phyloP scores from a whole-genome alignment of 92 coral and sea anemone genomes.

The Phymanthus crucifer region DNA sequence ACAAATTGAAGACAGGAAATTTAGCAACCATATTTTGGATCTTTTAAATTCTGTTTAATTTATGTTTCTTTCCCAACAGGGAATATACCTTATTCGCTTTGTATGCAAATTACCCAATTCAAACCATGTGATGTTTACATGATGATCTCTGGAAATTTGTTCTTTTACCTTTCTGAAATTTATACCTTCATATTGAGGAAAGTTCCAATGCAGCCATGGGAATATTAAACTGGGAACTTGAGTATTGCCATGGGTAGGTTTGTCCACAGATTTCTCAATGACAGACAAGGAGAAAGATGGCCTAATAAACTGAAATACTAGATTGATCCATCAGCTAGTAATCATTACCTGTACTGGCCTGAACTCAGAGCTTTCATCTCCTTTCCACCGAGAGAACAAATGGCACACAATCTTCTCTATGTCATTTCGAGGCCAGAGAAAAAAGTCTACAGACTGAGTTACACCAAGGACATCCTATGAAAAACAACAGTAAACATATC shows the following conservation, averaged over 20 bases:
- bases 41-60: neutral
- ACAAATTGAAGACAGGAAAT: neutral
- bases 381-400: conserved; percentile 96
- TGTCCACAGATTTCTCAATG: too few species aligned
- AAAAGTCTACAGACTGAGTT: conserved; percentile 84
- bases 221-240: too few species aligned
- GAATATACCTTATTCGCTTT: too few species aligned
- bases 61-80: neutral
- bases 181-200: too few species aligned
- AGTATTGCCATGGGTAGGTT: too few species aligned
- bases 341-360: conserved; percentile 70
- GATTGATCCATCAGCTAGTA: neutral
- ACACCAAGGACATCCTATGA: conserved; percentile 82
- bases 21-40: neutral
- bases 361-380: conserved; percentile 69
- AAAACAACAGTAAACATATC: neutral
- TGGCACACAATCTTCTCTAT: conserved; percentile 83
- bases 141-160: too few species aligned
- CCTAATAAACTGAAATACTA: neutral
- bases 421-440: conserved; percentile 96
- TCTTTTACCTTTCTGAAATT: too few species aligned
- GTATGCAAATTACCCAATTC: too few species aligned
- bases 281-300: too few species aligned
- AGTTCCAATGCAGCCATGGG: too few species aligned
- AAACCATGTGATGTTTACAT: too few species aligned